These are phyloP conservation scores for Taeniopygia guttata DNA, from an alignment of 2,797 vertebrate genomes.

Conservation along the genomic window DNA sequence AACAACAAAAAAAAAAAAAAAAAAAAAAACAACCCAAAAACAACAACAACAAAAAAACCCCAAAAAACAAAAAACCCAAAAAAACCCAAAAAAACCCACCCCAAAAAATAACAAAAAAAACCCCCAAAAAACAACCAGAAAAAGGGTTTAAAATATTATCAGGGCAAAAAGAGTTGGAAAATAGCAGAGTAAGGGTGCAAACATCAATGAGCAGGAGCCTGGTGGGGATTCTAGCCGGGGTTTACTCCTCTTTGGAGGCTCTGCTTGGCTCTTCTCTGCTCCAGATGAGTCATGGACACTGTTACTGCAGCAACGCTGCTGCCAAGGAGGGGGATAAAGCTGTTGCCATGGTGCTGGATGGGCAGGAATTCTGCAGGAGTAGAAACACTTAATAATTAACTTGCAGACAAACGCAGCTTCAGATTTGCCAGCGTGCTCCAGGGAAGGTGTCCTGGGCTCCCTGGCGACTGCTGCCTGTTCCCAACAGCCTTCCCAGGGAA, in stretches of 20 bases:
- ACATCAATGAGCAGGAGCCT: neutral
- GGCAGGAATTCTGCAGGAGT: slow-evolving; percentile 63
- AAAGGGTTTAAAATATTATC: neutral
- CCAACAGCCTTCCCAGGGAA: neutral
- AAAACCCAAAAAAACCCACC: too few relatives aligned
- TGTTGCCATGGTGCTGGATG: slow-evolving; percentile 71
- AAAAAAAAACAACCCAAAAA: too few relatives aligned
- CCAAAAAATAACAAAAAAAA: neutral
- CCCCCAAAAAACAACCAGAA: too few relatives aligned
- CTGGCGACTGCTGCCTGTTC: neutral
- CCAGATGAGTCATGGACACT: slow-evolving; percentile 63
- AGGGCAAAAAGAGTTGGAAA: neutral
- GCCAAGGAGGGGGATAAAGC: slow-evolving; percentile 62
- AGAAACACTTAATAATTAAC: slow-evolving; percentile 72
- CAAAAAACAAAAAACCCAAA: too few relatives aligned
- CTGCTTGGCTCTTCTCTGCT: slow-evolving; percentile 23
- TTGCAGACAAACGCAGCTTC: slow-evolving; percentile 28
- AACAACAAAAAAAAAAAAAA: too few relatives aligned
- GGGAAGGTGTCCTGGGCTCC: slow-evolving; percentile 39
- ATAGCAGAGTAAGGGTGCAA: neutral
- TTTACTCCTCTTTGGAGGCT: slow-evolving; percentile 19
- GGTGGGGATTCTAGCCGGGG: neutral
- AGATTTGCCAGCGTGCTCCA: neutral
- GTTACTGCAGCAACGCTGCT: slow-evolving; percentile 69
- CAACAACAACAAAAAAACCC: neutral